Conservation (phyloP, 1,140 invertebrate genomes). For the Drosophila littoralis region DNA sequence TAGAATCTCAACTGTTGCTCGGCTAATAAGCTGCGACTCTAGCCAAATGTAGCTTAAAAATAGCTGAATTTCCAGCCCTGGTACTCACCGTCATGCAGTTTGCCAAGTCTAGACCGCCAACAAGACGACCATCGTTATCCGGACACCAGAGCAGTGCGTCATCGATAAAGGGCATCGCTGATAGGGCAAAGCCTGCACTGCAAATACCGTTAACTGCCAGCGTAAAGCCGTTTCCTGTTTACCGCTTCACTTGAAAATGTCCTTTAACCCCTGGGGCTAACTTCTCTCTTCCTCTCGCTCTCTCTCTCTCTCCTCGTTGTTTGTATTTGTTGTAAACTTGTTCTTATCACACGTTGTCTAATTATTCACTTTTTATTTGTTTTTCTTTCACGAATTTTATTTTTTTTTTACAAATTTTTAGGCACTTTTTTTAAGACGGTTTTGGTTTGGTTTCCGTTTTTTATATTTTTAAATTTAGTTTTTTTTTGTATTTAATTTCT, state of each 20-base stretch:
- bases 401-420: slow-evolving; percentile 40
- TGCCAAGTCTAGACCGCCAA: slow-evolving; percentile 89
- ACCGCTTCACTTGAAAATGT: slow-evolving; percentile 41
- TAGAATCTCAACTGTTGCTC: too few relatives aligned
- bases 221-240: slow-evolving; percentile 67
- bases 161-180: slow-evolving; percentile 97
- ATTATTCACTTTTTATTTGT: slow-evolving; percentile 13
- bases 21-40: too few relatives aligned
- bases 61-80: slow-evolving; percentile 67
- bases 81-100: slow-evolving; percentile 91
- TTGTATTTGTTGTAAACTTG: slow-evolving; percentile 17
- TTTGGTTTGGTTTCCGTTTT: slow-evolving; percentile 69
- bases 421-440: slow-evolving; percentile 77
- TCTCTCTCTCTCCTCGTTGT: background rate
- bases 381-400: slow-evolving; percentile 27
- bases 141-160: slow-evolving; percentile 96
- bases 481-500: slow-evolving; percentile 5
- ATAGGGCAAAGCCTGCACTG: slow-evolving; percentile 86
- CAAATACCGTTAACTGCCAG: slow-evolving; percentile 87
- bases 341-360: slow-evolving; percentile 48
- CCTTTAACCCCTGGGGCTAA: background rate
- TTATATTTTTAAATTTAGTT: slow-evolving; percentile 32
- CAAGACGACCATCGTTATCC: slow-evolving; percentile 96
- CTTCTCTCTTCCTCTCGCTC: background rate
- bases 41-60: background rate